These are phyloP conservation scores for Drosophila nebulosa DNA, from an alignment of 1,140 invertebrate species.

Conservation along the genomic window DNA sequence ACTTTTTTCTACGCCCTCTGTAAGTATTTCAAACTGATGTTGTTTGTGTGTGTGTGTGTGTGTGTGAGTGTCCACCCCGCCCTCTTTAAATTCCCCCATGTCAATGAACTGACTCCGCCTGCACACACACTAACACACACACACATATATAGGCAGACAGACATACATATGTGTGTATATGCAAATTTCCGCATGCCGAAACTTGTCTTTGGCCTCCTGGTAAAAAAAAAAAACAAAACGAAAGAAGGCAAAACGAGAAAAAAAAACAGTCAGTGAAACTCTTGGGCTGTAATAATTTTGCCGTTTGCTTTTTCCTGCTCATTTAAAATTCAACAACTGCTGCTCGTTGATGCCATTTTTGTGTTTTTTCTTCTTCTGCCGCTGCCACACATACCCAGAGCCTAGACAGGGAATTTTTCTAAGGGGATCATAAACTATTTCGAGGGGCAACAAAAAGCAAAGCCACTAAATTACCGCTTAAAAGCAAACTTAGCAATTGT, in stretches of 20 bases:
- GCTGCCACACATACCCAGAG: neutral
- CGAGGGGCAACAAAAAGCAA: neutral
- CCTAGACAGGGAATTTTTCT: neutral
- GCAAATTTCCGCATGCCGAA: constrained; percentile 65
- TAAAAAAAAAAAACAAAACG: constrained; percentile 18
- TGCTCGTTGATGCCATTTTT: constrained; percentile 57
- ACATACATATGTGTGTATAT: constrained; percentile 26
- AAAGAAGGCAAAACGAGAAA: constrained; percentile 15
- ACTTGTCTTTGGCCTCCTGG: constrained; percentile 63
- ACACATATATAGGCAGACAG: constrained; percentile 11
- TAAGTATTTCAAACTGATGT: constrained; percentile 1
- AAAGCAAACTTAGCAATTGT: neutral
- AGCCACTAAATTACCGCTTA: neutral
- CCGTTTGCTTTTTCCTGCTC: constrained; percentile 70
- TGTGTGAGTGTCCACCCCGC: constrained; percentile 7
- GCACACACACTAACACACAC: constrained; percentile 6
- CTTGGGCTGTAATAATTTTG: constrained; percentile 71
- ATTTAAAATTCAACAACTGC: constrained; percentile 78
- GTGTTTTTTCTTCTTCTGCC: constrained; percentile 15
- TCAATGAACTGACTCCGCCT: constrained; percentile 62
- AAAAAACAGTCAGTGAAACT: constrained; percentile 26
- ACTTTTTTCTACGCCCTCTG: neutral
- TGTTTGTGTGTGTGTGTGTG: constrained; percentile 7
- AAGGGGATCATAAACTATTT: constrained; percentile 1
- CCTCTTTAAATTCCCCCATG: constrained; percentile 61